Evolutionary conservation across 2,113 vertebrate species (phyloP).

Genomic region (Archocentrus centrarchus): DNA sequence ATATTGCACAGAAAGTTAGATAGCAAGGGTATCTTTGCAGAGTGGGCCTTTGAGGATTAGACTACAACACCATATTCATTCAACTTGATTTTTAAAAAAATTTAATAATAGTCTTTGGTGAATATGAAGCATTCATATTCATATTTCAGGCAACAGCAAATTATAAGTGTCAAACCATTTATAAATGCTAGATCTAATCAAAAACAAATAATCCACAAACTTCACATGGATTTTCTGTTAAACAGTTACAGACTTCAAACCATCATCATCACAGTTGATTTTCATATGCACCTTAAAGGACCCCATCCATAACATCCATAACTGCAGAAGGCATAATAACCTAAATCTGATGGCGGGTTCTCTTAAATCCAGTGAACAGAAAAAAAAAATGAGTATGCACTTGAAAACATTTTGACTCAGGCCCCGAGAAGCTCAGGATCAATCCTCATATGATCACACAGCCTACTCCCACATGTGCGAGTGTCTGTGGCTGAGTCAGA

Average conservation of each 20-base stretch:
- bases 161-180: not conserved
- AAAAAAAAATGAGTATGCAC: not conserved
- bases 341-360: not conserved
- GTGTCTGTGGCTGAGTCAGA: conserved; percentile 41
- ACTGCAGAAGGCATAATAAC: not conserved
- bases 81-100: not conserved
- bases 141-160: not conserved
- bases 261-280: not conserved
- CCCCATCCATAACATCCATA: no score
- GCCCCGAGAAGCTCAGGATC: not conserved
- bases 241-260: not conserved
- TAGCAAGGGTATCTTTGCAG: not conserved
- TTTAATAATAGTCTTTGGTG: not conserved
- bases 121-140: not conserved
- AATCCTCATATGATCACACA: not conserved
- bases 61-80: not conserved
- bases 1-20: not conserved
- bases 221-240: not conserved
- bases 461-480: not conserved
- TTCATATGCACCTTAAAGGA: not conserved
- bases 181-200: not conserved
- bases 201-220: not conserved
- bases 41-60: not conserved
- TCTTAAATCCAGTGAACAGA: not conserved
- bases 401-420: not conserved